phyloP scores from a whole-genome alignment of 2,888 invertebrate genomes.

The Petrolisthes manimaculis region DNA sequence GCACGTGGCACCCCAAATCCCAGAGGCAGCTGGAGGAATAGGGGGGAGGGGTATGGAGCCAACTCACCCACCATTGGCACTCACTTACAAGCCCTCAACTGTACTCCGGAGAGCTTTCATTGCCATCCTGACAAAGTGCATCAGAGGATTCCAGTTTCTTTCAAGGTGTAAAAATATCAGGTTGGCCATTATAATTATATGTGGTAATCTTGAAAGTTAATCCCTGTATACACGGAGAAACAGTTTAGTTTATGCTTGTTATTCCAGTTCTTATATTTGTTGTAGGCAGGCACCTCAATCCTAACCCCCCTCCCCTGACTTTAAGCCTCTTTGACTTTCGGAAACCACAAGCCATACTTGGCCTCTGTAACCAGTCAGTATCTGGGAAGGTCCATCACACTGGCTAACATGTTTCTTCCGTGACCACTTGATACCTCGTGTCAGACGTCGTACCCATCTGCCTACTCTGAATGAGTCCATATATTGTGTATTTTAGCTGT shows the following conservation, averaged over 20 bases:
- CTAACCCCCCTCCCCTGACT: neutral
- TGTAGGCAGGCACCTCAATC: neutral
- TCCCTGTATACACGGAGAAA: neutral
- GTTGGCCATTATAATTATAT: no score
- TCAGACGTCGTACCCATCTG: no score
- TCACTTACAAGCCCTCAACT: neutral
- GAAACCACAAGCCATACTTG: neutral
- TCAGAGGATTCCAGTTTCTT: no score
- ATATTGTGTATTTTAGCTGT: slow-evolving; percentile 1
- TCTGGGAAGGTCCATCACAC: no score
- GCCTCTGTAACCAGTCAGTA: no score
- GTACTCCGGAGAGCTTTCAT: neutral
- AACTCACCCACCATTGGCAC: slow-evolving; percentile 13
- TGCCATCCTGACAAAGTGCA: neutral
- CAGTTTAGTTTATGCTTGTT: slow-evolving; percentile 6
- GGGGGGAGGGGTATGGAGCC: slow-evolving; percentile 28
- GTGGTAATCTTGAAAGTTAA: no score
- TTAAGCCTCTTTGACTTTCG: neutral
- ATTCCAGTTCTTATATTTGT: neutral
- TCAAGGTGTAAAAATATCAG: no score
- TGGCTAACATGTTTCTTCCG: no score
- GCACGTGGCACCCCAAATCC: slow-evolving; percentile 24
- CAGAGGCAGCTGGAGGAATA: neutral
- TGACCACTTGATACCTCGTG: no score
- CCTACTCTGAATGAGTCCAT: neutral